Percentiles rank a stretch among this genome's conserved stretches.
Conservation (phyloP, 2,113 vertebrate genomes). For the Clupea harengus region DNA sequence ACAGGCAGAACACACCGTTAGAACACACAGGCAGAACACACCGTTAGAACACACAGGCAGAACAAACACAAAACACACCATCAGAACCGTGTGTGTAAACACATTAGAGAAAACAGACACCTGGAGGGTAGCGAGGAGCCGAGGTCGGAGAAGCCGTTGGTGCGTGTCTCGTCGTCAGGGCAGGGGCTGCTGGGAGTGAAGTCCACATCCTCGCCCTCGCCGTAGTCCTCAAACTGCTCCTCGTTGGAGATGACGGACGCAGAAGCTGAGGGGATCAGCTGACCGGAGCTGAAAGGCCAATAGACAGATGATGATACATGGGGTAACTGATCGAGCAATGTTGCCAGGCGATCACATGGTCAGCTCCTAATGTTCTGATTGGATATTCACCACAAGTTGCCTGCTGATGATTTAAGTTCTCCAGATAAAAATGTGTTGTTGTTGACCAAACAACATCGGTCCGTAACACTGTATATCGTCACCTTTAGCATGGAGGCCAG, state of each 20-base stretch:
- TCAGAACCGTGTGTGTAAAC: neutral
- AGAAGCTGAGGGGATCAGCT: conserved; percentile 75
- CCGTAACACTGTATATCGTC: too few species aligned
- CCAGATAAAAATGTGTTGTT: too few species aligned
- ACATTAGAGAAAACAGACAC: conserved; percentile 50
- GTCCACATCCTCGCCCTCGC: conserved; percentile 85
- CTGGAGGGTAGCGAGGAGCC: conserved; percentile 88
- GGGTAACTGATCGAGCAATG: too few species aligned
- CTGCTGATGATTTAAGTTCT: too few species aligned
- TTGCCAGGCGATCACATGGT: too few species aligned
- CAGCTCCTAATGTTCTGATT: too few species aligned
- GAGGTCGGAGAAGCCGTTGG: conserved; percentile 83
- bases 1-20: neutral
- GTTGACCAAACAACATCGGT: too few species aligned
- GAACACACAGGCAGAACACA: too few species aligned
- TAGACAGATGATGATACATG: neutral
- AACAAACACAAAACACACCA: neutral
- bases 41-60: too few species aligned
- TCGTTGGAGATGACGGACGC: conserved; percentile 78
- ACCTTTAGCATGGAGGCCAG: neutral
- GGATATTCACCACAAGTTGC: too few species aligned
- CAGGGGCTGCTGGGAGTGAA: conserved; percentile 85
- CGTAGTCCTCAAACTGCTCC: conserved; percentile 91
- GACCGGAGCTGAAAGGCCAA: conserved; percentile 50
- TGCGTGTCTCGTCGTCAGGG: conserved; percentile 81